A percentile compares a stretch with the other conserved stretches of the same genome.
Evolutionary conservation across 2,888 invertebrate species (phyloP).

Genomic region (Blastobasis adustella): DNA sequence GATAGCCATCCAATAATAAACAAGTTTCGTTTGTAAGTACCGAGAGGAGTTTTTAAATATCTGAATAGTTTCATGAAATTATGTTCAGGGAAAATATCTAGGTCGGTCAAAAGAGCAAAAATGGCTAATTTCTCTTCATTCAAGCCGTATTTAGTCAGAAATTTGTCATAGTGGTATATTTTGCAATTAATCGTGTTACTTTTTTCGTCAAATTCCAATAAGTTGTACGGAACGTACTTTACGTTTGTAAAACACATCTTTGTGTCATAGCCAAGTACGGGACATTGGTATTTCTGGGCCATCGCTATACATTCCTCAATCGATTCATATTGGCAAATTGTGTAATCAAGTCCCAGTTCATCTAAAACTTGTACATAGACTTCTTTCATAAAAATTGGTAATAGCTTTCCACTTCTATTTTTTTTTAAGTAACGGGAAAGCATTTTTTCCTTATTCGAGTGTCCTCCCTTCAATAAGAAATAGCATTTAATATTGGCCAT

Average conservation of each 20-base stretch:
- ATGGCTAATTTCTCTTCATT: slow-evolving; percentile 22
- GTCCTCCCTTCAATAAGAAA: slow-evolving; percentile 35
- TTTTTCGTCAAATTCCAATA: slow-evolving; percentile 10
- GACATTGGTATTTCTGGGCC: slow-evolving; percentile 28
- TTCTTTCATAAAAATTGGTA: slow-evolving; percentile 24
- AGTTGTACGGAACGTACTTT: slow-evolving; percentile 23
- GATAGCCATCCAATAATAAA: slow-evolving; percentile 8
- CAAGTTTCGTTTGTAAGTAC: slow-evolving; percentile 1
- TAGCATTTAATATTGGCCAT: slow-evolving; percentile 30
- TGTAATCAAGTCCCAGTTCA: slow-evolving; percentile 28
- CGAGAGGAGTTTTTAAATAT: not conserved
- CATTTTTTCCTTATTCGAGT: slow-evolving; percentile 16
- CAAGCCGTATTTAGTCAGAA: slow-evolving; percentile 19
- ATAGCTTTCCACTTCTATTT: not conserved
- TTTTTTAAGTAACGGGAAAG: not conserved
- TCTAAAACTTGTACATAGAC: slow-evolving; percentile 26
- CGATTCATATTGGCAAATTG: slow-evolving; percentile 22
- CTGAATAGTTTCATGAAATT: slow-evolving; percentile 19
- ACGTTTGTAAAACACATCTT: slow-evolving; percentile 29
- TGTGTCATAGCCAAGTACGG: slow-evolving; percentile 29
- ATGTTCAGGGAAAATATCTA: slow-evolving; percentile 16
- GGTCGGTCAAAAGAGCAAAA: slow-evolving; percentile 26
- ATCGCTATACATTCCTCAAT: slow-evolving; percentile 32
- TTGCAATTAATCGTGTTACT: slow-evolving; percentile 15
- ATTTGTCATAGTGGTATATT: slow-evolving; percentile 19